Evolutionary conservation across 2,113 vertebrate species (phyloP), one percentile per base, ranked within the genome.

Genomic region (Takifugu flavidus): DNA sequence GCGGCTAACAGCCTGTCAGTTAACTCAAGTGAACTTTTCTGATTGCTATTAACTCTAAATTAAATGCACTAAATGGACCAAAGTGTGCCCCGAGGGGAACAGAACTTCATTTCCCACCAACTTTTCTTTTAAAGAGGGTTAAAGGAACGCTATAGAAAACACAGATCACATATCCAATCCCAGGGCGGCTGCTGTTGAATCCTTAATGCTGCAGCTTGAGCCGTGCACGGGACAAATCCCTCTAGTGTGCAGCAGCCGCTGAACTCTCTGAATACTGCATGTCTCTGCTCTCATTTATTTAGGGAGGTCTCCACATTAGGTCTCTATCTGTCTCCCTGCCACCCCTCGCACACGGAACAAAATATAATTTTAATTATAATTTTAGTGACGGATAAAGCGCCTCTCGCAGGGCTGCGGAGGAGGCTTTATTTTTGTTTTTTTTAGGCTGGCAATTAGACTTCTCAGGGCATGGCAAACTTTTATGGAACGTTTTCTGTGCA

Each of bases 241-340:
- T 7, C 14, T 4, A 5, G 46, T 34, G 56, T 15, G 70, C 65
- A 15, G 53, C 53, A 58, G 58, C 13, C 43, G 4, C 39, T 61
- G 63, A 71, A 56, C 70, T 62, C 59, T 65, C 47, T 75, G 44
- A 68, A 75, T 68, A 55, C 67, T 75, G 31, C 53, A 69, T 58
- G 60, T 59, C 52, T 53, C 39, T 2, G 0, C 5, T 8, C 44
- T 75, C 59, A 49, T 56, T 54, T 68, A 68, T 75, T 67, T 55
- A 63, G 28, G 11, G 27, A 55, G 62, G 62, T 70, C n/a, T 1
- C 13, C 11, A 4, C 10, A 42, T 65, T 43, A 58, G 65, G 49
- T 54, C 72, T 68, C 14, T 20, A 13, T 60, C 49, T 34, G 46
- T 53, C 62, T 29, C 52, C 28, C 55, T 27, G 2, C 31, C 29